Conservation (phyloP, 2,797 vertebrate genomes). For the Perodicticus potto region DNA sequence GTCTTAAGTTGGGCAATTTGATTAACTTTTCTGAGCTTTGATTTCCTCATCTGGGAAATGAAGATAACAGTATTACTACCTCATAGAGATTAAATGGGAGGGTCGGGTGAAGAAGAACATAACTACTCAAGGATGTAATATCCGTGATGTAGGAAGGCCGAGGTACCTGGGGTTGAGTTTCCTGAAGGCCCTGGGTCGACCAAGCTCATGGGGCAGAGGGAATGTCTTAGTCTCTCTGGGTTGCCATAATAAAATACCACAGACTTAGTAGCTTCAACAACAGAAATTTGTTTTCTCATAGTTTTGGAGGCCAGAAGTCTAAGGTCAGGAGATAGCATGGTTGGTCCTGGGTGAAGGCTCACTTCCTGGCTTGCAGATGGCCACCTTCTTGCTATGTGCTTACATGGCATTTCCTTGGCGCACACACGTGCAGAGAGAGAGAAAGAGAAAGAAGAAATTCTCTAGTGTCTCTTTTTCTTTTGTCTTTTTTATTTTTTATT, state of each 20-base stretch:
- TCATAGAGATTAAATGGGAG: background rate
- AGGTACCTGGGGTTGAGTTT: background rate
- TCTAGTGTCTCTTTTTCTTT: background rate
- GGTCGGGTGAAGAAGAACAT: background rate
- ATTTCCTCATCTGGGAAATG: background rate
- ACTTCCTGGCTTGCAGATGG: background rate
- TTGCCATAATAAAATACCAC: background rate
- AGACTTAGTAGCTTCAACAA: background rate
- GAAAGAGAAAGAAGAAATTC: background rate
- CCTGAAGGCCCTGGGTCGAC: background rate
- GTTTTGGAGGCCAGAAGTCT: background rate
- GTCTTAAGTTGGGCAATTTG: background rate
- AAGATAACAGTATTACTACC: no score
- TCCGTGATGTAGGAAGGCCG: background rate
- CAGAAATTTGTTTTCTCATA: background rate
- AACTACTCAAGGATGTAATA: background rate
- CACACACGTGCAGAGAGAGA: no score
- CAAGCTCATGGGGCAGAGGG: background rate
- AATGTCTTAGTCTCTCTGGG: background rate
- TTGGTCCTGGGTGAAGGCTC: background rate
- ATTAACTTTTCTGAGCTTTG: background rate
- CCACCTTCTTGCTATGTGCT: background rate
- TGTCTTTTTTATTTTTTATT: no score
- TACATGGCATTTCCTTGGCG: background rate
- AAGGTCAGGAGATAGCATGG: background rate